These are phyloP conservation scores for Gouania willdenowi DNA, from an alignment of 2,797 vertebrate species.

Conservation along the genomic window DNA sequence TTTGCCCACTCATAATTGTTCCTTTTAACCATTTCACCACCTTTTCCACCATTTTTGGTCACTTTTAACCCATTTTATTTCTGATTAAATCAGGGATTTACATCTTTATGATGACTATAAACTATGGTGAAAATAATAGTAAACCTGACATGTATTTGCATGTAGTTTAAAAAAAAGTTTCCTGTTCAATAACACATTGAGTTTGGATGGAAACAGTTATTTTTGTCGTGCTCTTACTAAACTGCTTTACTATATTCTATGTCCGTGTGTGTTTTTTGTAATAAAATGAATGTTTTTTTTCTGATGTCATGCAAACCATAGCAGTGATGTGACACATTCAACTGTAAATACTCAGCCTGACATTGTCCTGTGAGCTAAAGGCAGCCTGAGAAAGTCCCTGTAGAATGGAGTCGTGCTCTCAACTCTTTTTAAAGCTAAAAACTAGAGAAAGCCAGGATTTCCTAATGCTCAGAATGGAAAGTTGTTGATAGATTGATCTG, in stretches of 20 bases:
- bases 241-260: constrained; percentile 4
- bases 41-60: no score
- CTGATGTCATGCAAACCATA: constrained; percentile 28
- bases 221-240: no score
- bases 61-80: no score
- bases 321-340: constrained; percentile 39
- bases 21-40: no score
- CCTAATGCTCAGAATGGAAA: constrained; percentile 75
- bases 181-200: no score
- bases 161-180: no score
- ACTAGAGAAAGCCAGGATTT: constrained; percentile 82
- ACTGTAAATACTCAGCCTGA: constrained; percentile 42
- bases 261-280: constrained; percentile 42
- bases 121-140: no score
- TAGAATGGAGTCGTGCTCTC: constrained; percentile 49
- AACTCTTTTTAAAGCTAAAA: constrained; percentile 58
- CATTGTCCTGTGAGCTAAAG: constrained; percentile 66
- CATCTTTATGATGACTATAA: no score
- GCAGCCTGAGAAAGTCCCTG: constrained; percentile 74
- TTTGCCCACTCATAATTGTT: no score
- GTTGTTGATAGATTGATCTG: constrained; percentile 80
- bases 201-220: no score
- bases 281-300: constrained; percentile 48
- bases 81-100: no score
- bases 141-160: no score